Evolutionary conservation across 2,888 invertebrate species (phyloP).

Genomic region (Selenia dentaria): DNA sequence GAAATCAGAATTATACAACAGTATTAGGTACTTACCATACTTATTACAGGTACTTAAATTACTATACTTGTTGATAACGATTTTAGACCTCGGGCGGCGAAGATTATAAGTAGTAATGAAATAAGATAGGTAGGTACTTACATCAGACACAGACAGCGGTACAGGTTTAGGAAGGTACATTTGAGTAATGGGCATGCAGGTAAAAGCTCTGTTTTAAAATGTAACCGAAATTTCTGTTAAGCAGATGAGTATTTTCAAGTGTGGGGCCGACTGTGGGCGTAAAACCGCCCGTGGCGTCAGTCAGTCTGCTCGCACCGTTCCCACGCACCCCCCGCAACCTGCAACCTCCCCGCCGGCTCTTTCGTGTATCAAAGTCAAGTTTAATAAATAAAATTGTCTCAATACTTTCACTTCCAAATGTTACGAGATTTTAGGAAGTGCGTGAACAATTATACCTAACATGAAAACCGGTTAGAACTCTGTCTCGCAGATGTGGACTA

Average conservation of each 20-base stretch:
- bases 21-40: no score
- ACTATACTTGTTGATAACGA: no score
- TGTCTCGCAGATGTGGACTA: slow-evolving; percentile 9
- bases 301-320: slow-evolving; percentile 63
- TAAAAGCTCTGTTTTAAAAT: no score
- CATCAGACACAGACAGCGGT: no score
- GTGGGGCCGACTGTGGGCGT: slow-evolving; percentile 43
- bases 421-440: slow-evolving; percentile 48
- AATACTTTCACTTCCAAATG: slow-evolving; percentile 70
- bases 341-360: slow-evolving; percentile 33
- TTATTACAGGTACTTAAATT: no score
- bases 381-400: slow-evolving; percentile 59
- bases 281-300: slow-evolving; percentile 72
- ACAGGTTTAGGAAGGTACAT: no score
- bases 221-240: no score
- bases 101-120: no score
- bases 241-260: slow-evolving; percentile 14
- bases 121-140: no score
- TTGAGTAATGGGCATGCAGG: no score
- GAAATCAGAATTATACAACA: no score
- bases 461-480: slow-evolving; percentile 20
- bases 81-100: no score
- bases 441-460: slow-evolving; percentile 27
- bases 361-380: slow-evolving; percentile 57
- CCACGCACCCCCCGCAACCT: slow-evolving; percentile 53